Conservation (phyloP, 2,888 invertebrate genomes). For the Glyphotaelius pellucidus region DNA sequence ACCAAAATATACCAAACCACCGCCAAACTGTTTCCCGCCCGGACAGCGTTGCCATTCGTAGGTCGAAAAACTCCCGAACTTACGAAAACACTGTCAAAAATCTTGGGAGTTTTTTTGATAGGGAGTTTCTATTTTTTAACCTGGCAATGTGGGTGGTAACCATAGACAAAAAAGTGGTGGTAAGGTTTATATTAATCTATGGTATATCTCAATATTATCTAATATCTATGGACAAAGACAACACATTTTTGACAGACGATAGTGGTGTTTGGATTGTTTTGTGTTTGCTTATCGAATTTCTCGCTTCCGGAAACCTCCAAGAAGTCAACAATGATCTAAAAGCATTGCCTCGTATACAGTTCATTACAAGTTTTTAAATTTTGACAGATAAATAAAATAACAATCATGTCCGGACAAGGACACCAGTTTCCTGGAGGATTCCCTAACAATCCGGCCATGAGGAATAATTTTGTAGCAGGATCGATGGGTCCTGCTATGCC, state of each 20-base stretch:
- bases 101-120: too few relatives aligned
- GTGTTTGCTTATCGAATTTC: background rate
- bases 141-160: too few relatives aligned
- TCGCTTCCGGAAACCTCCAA: background rate
- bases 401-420: constrained; percentile 83
- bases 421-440: constrained; percentile 85
- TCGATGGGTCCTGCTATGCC: constrained; percentile 79
- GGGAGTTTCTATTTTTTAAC: too few relatives aligned
- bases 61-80: too few relatives aligned
- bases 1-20: too few relatives aligned
- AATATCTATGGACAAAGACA: background rate
- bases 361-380: background rate
- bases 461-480: constrained; percentile 81
- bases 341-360: background rate
- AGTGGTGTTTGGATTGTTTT: too few relatives aligned
- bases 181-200: too few relatives aligned
- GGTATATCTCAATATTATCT: too few relatives aligned
- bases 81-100: too few relatives aligned
- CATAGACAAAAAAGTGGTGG: too few relatives aligned
- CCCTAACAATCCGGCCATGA: constrained; percentile 80
- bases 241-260: background rate
- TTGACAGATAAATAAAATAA: background rate
- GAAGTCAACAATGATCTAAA: background rate
- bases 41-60: too few relatives aligned
- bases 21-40: too few relatives aligned